These are phyloP conservation scores for Micrasema longulum DNA, from an alignment of 1,140 invertebrate genomes.

Conservation along the genomic window DNA sequence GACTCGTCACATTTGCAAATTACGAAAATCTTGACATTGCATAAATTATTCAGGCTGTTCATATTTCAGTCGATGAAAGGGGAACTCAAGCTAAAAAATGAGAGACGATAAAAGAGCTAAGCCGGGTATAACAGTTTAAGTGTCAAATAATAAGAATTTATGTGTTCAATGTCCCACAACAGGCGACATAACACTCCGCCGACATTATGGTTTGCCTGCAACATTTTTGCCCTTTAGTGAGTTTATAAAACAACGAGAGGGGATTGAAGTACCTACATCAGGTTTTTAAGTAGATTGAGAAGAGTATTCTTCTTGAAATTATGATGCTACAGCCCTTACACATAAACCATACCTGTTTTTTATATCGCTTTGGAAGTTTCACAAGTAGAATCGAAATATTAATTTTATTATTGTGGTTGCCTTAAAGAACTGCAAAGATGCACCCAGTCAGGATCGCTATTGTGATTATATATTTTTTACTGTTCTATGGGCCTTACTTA, in stretches of 20 bases:
- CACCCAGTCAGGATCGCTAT: too few relatives aligned
- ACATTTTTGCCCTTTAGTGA: constrained; percentile 12
- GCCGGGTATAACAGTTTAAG: constrained; percentile 40
- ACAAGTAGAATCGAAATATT: too few relatives aligned
- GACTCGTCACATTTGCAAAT: too few relatives aligned
- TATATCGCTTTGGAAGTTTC: too few relatives aligned
- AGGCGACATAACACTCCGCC: constrained; percentile 29
- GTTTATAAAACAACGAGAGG: constrained; percentile 22
- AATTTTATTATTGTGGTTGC: too few relatives aligned
- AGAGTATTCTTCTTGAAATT: constrained; percentile 2
- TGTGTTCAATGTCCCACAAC: constrained; percentile 49
- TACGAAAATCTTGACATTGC: too few relatives aligned
- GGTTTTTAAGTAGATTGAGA: constrained; percentile 23
- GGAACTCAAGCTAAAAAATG: background rate
- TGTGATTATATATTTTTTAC: too few relatives aligned
- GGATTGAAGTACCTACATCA: background rate
- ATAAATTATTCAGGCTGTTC: constrained; percentile 8
- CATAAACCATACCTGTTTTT: too few relatives aligned
- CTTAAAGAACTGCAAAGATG: too few relatives aligned
- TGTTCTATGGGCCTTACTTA: too few relatives aligned
- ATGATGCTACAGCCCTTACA: too few relatives aligned
- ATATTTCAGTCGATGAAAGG: constrained; percentile 21
- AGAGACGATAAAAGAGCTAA: constrained; percentile 16
- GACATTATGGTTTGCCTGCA: constrained; percentile 34
- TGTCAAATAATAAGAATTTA: constrained; percentile 54